Evolutionary conservation across 92 coral and sea anemone species (phyloP), one percentile per base, ranked within the genome.

Genomic region (Actinernus sp.): DNA sequence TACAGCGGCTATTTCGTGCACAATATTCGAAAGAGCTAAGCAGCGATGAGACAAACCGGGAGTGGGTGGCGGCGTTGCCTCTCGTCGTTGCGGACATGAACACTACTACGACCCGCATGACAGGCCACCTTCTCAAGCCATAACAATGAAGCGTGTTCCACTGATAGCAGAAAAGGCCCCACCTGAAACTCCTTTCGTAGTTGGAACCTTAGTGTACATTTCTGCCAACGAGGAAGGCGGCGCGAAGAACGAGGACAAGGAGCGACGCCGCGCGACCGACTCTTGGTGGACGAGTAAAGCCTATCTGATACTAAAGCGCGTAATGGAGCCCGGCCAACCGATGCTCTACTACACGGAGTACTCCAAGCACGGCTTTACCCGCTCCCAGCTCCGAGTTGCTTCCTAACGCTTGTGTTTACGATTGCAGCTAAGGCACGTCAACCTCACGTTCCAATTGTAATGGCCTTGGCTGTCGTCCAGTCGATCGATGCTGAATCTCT

Each of bases 401-500:
- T n/a, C n/a, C n/a, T n/a, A n/a, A n/a, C n/a, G 48, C 20, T 68
- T 54, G 65, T 68, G 76, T 0, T 64, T 3, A 14, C 65, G 65
- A 44, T 70, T 56, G 25, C 67, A 56, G 31, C 24, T 9, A 22
- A 70, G 67, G 31, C 76, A 69, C 29, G 76, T 55, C 38, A 69
- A 13, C 14, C 41, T 41, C 3, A 69, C 76, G 28, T 69, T 69
- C 76, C 76, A 69, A 52, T 22, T 69, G 76, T 69, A 69, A 44
- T 69, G 66, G 4, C 77, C 77, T 12, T 69, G 45, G 47, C 77
- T 56, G 56, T 69, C n/a, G n/a, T n/a, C n/a, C n/a, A n/a, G n/a
- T n/a, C n/a, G n/a, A n/a, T n/a, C n/a, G 49, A 71, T 71, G 27
- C 55, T 54, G 68, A 55, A 71, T n/a, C n/a, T n/a, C 68, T 57